Percentiles rank a stretch among this genome's conserved stretches.
phyloP scores from a whole-genome alignment of 2,113 vertebrate genomes.

The Coreoperca whiteheadi region DNA sequence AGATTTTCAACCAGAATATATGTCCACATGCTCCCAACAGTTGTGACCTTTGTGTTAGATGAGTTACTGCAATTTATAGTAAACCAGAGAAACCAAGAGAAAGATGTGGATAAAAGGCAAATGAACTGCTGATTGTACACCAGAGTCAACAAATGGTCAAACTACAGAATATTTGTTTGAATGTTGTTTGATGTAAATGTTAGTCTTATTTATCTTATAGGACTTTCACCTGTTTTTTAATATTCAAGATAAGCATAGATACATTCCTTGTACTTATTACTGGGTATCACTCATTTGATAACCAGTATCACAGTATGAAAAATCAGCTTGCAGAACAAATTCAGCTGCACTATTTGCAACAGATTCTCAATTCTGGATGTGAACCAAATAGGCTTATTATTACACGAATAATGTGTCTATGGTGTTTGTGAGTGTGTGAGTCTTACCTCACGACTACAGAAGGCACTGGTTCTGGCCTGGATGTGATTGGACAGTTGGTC shows the following conservation, averaged over 20 bases:
- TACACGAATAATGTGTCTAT: background rate
- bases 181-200: too few species aligned
- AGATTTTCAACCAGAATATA: too few species aligned
- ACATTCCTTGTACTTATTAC: background rate
- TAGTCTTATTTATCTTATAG: background rate
- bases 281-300: background rate
- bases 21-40: too few species aligned
- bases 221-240: background rate
- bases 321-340: background rate
- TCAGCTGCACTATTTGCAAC: background rate
- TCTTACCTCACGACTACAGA: slow-evolving; percentile 93
- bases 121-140: too few species aligned
- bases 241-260: background rate
- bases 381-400: background rate
- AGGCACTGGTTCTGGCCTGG: slow-evolving; percentile 80
- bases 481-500: slow-evolving; percentile 53
- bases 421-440: background rate
- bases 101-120: too few species aligned
- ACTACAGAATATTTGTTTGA: too few species aligned
- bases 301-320: background rate
- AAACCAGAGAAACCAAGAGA: too few species aligned
- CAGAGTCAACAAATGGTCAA: too few species aligned
- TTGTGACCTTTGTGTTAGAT: too few species aligned
- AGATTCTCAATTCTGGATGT: background rate
- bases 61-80: too few species aligned